Evolutionary conservation across 1,140 invertebrate species (phyloP), one percentile per base, ranked within the genome.

Genomic region (Drosophila prosaltans): DNA sequence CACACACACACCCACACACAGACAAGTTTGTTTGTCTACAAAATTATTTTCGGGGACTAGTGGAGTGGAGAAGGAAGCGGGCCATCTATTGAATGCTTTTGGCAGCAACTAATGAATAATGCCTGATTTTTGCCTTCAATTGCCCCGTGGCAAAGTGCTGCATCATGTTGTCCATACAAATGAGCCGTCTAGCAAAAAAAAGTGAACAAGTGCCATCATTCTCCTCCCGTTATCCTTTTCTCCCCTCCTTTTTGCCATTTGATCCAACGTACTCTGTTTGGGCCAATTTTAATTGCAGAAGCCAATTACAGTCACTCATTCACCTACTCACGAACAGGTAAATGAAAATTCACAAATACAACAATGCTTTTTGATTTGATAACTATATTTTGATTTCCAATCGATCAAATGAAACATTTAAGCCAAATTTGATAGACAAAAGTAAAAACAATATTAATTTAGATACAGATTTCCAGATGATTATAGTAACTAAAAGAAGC

Each of bases 21-120:
- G 6, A n/a, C 3, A 30, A 39, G 62, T 72, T 59, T 80, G 77
- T 74, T 85, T 83, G 72, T 83, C 59, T 63, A 69, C 54, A 69
- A 75, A 85, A 81, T 78, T 78, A 85, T 81, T 85, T 51, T 9
- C 3, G 21, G 45, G 21, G 24, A 2, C 28, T 30, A 30, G 41
- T 3, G 3, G 5, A 1, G 16, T 2, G 45, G 16, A 74, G 59
- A 7, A 7, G 24, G n/a, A 16, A 24, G 24, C n/a, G 55, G n/a
- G 45, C 7, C 45, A 26, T 61, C 66, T 65, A 70, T 67, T 59
- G 72, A 72, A 80, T 72, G 21, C 45, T 26, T 9, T 21, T 55
- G 65, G 62, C 63, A 39, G 71, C 73, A 65, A 72, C 82, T 85
- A 85, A 85, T 85, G 82, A 85, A 85, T 85, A 85, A 85, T 86